Base-by-base conservation (phyloP, 2,113 vertebrate genomes). In the Mesocricetus auratus region DNA sequence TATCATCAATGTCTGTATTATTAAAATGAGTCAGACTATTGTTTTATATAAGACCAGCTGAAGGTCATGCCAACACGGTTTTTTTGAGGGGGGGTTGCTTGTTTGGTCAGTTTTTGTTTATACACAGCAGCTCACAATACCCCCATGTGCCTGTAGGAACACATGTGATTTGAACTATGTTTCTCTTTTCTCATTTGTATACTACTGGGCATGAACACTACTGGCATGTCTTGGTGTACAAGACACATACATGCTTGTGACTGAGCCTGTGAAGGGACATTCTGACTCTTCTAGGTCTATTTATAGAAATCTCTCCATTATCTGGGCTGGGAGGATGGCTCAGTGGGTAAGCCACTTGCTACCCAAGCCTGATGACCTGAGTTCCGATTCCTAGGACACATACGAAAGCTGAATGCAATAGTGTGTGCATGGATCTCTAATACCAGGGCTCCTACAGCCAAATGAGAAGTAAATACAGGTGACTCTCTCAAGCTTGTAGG, bases 21-120 rank as follows among this genome's bases (percentile, higher is more conserved):
- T 95, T 58, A 88, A 96, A 94, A 74, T 36, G 33, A 17, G 39
- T 86, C 89, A 24, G 77, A 81, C 73, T 86, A 50, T 69, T 95
- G 64, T 86, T 83, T 86, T 64, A 69, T 5, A 24, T 93, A 94
- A 95, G 94, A 89, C 73, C 36, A 47, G 3, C 21, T 29, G 16
- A 90, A 75, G 60, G 86, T 77, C 12, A 1, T 64, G 17, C 7
- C 19, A 56, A 42, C 22, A 82, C 73, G 33, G 31, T 29, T 92
- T 81, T 62, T 42, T 42, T n/a, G n/a, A n/a, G n/a, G n/a, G 12
- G 15, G 12, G 53, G 10, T 60, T 11, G 39, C 39, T 36, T 19
- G 39, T 45, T 50, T 56, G 53, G 56, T 42, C 10, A 4, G 39
- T 62, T 78, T 47, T 39, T 62, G 5, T 39, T 62, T 60, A 13